A percentile compares a stretch with the other conserved stretches of the same genome.
These are phyloP conservation scores for Gobio gobio DNA, from an alignment of 2,113 vertebrate genomes.

Conservation along the genomic window DNA sequence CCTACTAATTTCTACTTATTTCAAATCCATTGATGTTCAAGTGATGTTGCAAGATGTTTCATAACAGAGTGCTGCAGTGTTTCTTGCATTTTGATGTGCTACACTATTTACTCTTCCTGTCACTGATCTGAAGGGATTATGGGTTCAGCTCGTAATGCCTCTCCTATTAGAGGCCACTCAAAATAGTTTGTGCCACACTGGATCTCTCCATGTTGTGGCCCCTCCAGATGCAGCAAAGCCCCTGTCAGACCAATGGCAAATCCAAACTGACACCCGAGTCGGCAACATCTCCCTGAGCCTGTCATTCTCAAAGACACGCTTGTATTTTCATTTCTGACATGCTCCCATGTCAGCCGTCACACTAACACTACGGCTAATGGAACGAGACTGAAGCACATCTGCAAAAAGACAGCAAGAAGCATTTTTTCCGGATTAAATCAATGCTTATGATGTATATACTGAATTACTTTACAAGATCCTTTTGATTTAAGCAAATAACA, in stretches of 20 bases:
- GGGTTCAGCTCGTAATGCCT: background rate
- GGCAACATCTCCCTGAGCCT: constrained; percentile 27
- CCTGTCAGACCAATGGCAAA: constrained; percentile 32
- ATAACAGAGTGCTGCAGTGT: background rate
- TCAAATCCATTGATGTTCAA: background rate
- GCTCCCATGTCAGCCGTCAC: background rate
- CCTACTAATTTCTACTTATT: background rate
- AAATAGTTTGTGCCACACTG: background rate
- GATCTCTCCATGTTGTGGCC: background rate
- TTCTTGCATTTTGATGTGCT: background rate
- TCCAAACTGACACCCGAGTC: constrained; percentile 31
- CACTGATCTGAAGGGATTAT: constrained; percentile 2
- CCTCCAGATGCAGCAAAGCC: background rate
- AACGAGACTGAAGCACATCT: background rate
- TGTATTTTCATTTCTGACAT: constrained; percentile 30
- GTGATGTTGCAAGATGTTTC: background rate
- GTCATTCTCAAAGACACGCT: constrained; percentile 42
- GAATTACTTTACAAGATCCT: background rate
- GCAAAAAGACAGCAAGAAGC: background rate
- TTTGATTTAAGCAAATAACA: background rate
- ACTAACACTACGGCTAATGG: background rate
- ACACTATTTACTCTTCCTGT: background rate
- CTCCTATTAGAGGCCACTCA: background rate
- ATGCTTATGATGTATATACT: background rate
- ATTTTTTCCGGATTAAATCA: background rate